A percentile compares a stretch with the other conserved stretches of the same genome.
Conservation (phyloP, 2,113 vertebrate species). For the Erythrocercus mccallii region DNA sequence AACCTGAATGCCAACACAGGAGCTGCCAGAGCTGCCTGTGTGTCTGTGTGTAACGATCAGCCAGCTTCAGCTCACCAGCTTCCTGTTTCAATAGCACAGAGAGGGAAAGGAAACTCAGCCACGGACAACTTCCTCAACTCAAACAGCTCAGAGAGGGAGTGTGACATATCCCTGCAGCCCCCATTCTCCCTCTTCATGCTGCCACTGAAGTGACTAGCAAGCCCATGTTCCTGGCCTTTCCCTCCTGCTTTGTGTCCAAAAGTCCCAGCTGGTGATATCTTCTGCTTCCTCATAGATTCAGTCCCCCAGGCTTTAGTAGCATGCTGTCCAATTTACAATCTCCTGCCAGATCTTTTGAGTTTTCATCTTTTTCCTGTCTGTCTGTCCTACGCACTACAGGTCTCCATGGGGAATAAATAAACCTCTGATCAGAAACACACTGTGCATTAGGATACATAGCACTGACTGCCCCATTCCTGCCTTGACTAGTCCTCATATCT, state of each 20-base stretch:
- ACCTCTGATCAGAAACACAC: neutral
- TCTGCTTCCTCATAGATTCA: neutral
- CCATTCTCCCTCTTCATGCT: neutral
- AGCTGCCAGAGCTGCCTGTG: constrained; percentile 40
- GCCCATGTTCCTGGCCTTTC: neutral
- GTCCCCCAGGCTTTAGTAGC: neutral
- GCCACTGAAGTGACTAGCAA: neutral
- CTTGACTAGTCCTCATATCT: neutral
- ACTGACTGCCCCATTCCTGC: neutral
- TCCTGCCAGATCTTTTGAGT: neutral
- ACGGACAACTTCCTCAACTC: constrained; percentile 79
- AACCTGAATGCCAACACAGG: neutral
- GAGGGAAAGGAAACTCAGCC: constrained; percentile 79
- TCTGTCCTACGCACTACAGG: neutral
- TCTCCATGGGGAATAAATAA: neutral
- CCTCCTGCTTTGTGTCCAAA: neutral
- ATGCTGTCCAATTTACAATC: accelerated
- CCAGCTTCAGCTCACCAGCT: constrained; percentile 68
- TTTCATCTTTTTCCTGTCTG: neutral
- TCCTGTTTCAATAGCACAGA: constrained; percentile 78
- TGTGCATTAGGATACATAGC: neutral
- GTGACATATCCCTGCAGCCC: constrained; percentile 37
- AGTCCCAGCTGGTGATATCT: neutral
- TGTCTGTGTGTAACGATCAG: constrained; percentile 29
- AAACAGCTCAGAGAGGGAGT: constrained; percentile 35